These are phyloP conservation scores for Alcedo atthis DNA, from an alignment of 2,797 vertebrate species.

Conservation along the genomic window DNA sequence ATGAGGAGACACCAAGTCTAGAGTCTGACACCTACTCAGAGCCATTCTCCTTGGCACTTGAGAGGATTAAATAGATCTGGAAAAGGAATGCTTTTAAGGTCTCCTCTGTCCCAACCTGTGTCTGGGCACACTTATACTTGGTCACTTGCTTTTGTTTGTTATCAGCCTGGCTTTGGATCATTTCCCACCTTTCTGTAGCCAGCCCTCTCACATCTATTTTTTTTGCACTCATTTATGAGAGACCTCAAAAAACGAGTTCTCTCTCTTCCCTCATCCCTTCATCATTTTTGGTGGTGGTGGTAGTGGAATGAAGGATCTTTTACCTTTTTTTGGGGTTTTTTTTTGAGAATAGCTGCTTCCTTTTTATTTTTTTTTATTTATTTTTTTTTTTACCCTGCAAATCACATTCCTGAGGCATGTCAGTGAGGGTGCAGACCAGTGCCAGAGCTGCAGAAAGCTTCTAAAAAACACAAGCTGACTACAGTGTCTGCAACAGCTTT, in stretches of 20 bases:
- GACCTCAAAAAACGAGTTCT: neutral
- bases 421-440: neutral
- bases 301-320: neutral
- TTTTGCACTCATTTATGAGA: neutral
- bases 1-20: neutral
- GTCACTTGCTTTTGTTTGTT: neutral
- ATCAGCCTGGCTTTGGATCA: neutral
- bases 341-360: neutral
- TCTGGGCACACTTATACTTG: neutral
- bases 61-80: neutral
- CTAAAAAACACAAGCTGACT: accelerated
- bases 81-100: neutral
- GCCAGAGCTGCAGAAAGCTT: neutral
- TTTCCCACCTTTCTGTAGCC: neutral
- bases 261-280: neutral
- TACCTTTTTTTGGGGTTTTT: neutral
- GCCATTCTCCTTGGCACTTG: accelerated
- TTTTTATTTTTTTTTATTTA: neutral
- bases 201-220: accelerated
- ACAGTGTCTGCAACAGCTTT: neutral
- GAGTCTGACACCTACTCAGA: neutral
- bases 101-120: neutral
- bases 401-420: neutral
- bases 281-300: neutral
- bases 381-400: neutral